Base-by-base conservation (phyloP, 1,140 invertebrate species). In the Monomorium pharaonis region DNA sequence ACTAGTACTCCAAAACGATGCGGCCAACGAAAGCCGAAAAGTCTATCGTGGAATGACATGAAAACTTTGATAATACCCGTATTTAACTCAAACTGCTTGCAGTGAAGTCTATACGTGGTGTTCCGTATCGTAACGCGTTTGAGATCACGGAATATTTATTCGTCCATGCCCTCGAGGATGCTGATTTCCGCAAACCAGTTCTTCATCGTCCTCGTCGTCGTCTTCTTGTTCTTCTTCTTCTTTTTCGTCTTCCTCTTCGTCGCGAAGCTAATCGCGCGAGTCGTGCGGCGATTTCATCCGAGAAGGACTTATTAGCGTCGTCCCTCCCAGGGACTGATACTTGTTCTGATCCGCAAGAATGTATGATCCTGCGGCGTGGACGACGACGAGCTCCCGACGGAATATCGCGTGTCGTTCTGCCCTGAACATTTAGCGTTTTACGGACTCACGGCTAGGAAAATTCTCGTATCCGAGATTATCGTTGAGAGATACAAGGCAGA, bases 381-480 rank as follows among this genome's bases (percentile, higher is more conserved):
- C 51, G 67, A 65, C 51, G 67, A 62, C 60, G 44, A 74, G 63
- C 60, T 75, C 56, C 37, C 42, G 86, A 80, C 58, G 67, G 86
- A 90, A 86, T 89, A 89, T 89, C 89, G 89, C 89, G 89, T 90
- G 86, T 86, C 86, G 69, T 84, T 89, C 47, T 77, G 24, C 70
- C 58, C 56, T 63, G 84, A 89, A 62, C 74, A 85, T 92, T 89
- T 92, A 91, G 80, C 90, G 85, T 91, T 92, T 91, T 90, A 91
- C 85, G 85, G 86, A 84, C 84, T 85, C 58, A 2, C 37, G 54
- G 27, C 63, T 49, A 60, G 70, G 18, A 42, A 80, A 60, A 54
- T 56, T 51, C 74, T 37, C 10, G 7, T 60, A 33, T 67, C 18
- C 65, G 86, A 86, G 84, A 62, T 72, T 70, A 62, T 63, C 65